Conservation (phyloP, 2,113 vertebrate species). For the Cairina moschata region DNA sequence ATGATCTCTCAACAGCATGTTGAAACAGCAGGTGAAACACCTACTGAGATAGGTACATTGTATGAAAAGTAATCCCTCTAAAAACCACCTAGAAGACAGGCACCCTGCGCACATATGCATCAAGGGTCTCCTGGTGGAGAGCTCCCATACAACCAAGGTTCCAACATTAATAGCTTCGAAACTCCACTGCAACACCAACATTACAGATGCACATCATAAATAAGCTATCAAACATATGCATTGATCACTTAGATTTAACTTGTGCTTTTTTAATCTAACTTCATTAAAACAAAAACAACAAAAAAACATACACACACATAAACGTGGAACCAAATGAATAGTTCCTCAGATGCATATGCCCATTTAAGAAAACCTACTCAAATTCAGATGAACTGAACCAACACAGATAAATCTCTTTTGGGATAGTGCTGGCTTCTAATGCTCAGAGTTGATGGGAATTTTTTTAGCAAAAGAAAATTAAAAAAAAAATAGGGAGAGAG, state of each 20-base stretch:
- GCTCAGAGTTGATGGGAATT: not conserved
- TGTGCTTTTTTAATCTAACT: not conserved
- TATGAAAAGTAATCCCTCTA: not conserved
- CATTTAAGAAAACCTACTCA: not conserved
- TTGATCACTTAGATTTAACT: not conserved
- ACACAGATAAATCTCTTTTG: not conserved
- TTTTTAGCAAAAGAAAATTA: not conserved
- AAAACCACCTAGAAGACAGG: not conserved
- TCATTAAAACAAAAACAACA: not conserved
- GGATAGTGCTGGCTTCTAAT: not conserved
- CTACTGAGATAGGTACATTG: not conserved
- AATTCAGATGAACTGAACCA: not conserved
- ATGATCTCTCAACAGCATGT: not conserved
- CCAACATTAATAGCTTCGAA: not conserved
- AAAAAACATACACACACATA: not conserved
- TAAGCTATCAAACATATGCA: not conserved
- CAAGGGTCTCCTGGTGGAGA: not conserved
- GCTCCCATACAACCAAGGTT: not conserved
- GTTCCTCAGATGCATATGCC: not conserved
- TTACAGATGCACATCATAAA: not conserved
- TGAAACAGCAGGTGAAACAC: not conserved
- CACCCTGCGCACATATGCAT: not conserved
- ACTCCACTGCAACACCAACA: not conserved
- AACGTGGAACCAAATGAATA: not conserved
- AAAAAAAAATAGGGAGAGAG: too few species aligned